Evolutionary conservation across 2,797 vertebrate species (phyloP).

Genomic region (Mico argentatus): DNA sequence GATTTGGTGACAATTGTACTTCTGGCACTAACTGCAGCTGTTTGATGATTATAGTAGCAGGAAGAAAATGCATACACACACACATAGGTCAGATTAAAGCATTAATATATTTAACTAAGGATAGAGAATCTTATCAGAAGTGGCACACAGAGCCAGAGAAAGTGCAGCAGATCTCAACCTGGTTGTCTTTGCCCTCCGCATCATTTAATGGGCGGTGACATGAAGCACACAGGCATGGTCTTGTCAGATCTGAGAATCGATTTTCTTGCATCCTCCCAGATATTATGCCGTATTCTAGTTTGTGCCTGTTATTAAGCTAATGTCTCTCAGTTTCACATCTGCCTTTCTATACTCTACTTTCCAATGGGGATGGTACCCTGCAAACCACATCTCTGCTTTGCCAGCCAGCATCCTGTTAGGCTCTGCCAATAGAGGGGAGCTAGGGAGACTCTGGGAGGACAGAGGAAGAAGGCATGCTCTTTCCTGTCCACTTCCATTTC

Average conservation of each 20-base stretch:
- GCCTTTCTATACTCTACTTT: background rate
- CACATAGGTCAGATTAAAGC: background rate
- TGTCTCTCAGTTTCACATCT: background rate
- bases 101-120: background rate
- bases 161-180: background rate
- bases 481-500: background rate
- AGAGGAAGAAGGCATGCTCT: too few species aligned
- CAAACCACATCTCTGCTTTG: background rate
- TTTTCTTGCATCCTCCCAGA: background rate
- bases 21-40: background rate
- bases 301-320: background rate
- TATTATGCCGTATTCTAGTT: background rate
- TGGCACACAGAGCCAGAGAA: background rate
- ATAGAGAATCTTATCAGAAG: background rate
- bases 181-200: background rate
- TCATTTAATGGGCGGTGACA: conserved; percentile 28
- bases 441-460: background rate
- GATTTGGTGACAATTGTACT: background rate
- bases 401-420: background rate
- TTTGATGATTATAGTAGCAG: background rate
- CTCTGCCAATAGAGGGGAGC: background rate
- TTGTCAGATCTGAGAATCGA: background rate
- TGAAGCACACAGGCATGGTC: background rate
- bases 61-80: background rate
- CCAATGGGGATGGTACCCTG: background rate